Percentiles rank a stretch among this genome's conserved stretches.
These are phyloP conservation scores for Drosophila pseudoananassae DNA, from an alignment of 1,140 invertebrate genomes.

Conservation along the genomic window DNA sequence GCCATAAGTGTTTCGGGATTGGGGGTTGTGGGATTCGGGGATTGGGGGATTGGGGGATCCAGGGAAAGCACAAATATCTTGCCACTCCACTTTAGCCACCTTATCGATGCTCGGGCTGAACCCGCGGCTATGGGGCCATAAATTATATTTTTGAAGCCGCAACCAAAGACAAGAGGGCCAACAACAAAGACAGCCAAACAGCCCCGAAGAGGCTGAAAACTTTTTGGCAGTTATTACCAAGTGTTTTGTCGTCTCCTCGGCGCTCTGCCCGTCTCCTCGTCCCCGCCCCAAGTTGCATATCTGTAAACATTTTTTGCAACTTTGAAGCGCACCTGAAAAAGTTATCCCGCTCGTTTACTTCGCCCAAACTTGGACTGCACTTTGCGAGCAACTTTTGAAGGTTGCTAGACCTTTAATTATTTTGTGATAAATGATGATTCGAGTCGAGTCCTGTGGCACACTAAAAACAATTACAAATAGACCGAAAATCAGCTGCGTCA, in stretches of 20 bases:
- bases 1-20: slow-evolving; percentile 68
- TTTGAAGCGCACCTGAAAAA: slow-evolving; percentile 77
- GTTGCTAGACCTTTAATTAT: slow-evolving; percentile 80
- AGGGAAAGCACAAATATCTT: slow-evolving; percentile 74
- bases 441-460: slow-evolving; percentile 36
- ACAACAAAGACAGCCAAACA: slow-evolving; percentile 36
- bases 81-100: slow-evolving; percentile 53
- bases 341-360: slow-evolving; percentile 39
- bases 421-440: slow-evolving; percentile 84
- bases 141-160: slow-evolving; percentile 81
- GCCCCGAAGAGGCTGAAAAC: slow-evolving; percentile 48
- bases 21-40: slow-evolving; percentile 4
- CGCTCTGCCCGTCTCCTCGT: not conserved
- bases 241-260: slow-evolving; percentile 67
- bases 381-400: slow-evolving; percentile 43
- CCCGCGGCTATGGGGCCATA: slow-evolving; percentile 78
- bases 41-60: slow-evolving; percentile 21
- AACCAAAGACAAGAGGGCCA: slow-evolving; percentile 52
- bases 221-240: slow-evolving; percentile 82
- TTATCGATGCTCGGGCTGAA: slow-evolving; percentile 72
- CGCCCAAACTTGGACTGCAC: slow-evolving; percentile 55
- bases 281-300: slow-evolving; percentile 53
- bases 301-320: slow-evolving; percentile 78
- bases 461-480: slow-evolving; percentile 46
- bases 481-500: slow-evolving; percentile 45